Percentiles rank a stretch among this genome's conserved stretches.
Conservation (phyloP, 2,888 invertebrate genomes). For the Hylaea fasciaria region DNA sequence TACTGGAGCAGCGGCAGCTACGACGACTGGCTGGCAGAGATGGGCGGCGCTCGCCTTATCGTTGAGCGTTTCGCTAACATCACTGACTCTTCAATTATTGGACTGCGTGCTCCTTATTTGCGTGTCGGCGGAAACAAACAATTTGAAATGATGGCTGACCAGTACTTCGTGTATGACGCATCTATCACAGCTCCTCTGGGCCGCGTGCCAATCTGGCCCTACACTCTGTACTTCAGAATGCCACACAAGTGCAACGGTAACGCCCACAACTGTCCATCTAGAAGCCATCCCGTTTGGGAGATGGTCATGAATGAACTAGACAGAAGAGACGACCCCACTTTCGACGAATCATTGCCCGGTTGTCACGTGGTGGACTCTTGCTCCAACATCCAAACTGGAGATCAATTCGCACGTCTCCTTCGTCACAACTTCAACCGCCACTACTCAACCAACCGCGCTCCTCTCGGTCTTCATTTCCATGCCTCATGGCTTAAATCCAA, state of each 20-base stretch:
- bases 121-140: slow-evolving; percentile 97
- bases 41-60: slow-evolving; percentile 95
- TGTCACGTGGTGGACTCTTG: slow-evolving; percentile 98
- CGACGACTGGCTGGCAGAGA: slow-evolving; percentile 97
- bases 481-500: slow-evolving; percentile 98
- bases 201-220: slow-evolving; percentile 98
- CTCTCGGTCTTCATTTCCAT: slow-evolving; percentile 96
- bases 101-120: slow-evolving; percentile 94
- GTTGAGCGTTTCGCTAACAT: slow-evolving; percentile 96
- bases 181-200: slow-evolving; percentile 96
- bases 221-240: slow-evolving; percentile 98
- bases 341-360: slow-evolving; percentile 96
- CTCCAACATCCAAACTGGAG: slow-evolving; percentile 95
- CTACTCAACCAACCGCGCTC: slow-evolving; percentile 96
- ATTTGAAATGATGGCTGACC: slow-evolving; percentile 98
- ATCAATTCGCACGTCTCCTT: slow-evolving; percentile 94
- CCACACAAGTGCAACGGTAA: slow-evolving; percentile 98
- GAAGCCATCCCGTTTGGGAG: slow-evolving; percentile 97
- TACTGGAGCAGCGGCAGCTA: slow-evolving; percentile 95
- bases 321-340: slow-evolving; percentile 96
- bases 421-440: slow-evolving; percentile 98
- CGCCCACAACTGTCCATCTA: slow-evolving; percentile 95
- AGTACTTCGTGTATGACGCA: slow-evolving; percentile 97
- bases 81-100: slow-evolving; percentile 95
- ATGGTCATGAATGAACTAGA: slow-evolving; percentile 98